Percentiles rank a stretch among this genome's conserved stretches.
Evolutionary conservation across 2,888 invertebrate genomes (phyloP).

Genomic region (Pheosia gnoma): DNA sequence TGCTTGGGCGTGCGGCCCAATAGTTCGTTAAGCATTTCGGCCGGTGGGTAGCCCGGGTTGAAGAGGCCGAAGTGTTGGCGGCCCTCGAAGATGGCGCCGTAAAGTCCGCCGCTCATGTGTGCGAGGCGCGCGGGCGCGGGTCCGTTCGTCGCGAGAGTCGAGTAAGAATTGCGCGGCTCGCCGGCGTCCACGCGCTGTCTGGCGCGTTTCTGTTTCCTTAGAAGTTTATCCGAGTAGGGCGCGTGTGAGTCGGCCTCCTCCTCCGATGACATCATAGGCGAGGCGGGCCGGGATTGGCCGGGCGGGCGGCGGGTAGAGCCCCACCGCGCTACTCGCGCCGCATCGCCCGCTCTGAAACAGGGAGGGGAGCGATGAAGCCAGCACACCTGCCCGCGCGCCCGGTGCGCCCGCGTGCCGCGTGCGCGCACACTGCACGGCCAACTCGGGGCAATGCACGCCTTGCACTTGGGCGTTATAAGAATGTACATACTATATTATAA

Average conservation of each 20-base stretch:
- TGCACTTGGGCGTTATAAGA: slow-evolving; percentile 20
- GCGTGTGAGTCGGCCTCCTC: slow-evolving; percentile 97
- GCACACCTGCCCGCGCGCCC: slow-evolving; percentile 73
- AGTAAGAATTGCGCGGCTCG: slow-evolving; percentile 97
- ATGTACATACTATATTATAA: slow-evolving; percentile 13
- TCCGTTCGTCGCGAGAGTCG: slow-evolving; percentile 83
- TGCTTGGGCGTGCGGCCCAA: slow-evolving; percentile 92
- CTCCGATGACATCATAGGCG: slow-evolving; percentile 98
- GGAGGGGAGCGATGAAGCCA: slow-evolving; percentile 71
- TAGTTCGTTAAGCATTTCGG: slow-evolving; percentile 96
- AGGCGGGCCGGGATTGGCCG: slow-evolving; percentile 92
- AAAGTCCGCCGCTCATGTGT: slow-evolving; percentile 93
- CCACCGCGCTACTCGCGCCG: slow-evolving; percentile 79
- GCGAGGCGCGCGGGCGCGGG: slow-evolving; percentile 86
- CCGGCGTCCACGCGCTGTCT: slow-evolving; percentile 98
- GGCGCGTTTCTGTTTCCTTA: slow-evolving; percentile 96
- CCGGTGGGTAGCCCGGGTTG: slow-evolving; percentile 93
- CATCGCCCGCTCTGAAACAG: slow-evolving; percentile 82
- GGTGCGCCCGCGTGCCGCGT: slow-evolving; percentile 45
- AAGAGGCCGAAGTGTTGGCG: slow-evolving; percentile 92
- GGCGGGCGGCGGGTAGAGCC: slow-evolving; percentile 85
- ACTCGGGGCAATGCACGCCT: slow-evolving; percentile 24
- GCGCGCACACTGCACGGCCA: slow-evolving; percentile 41
- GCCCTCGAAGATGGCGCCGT: slow-evolving; percentile 94
- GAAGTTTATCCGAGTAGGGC: slow-evolving; percentile 96